These are phyloP conservation scores for Setophaga petechia DNA, from an alignment of 2,113 vertebrate species.

Conservation along the genomic window DNA sequence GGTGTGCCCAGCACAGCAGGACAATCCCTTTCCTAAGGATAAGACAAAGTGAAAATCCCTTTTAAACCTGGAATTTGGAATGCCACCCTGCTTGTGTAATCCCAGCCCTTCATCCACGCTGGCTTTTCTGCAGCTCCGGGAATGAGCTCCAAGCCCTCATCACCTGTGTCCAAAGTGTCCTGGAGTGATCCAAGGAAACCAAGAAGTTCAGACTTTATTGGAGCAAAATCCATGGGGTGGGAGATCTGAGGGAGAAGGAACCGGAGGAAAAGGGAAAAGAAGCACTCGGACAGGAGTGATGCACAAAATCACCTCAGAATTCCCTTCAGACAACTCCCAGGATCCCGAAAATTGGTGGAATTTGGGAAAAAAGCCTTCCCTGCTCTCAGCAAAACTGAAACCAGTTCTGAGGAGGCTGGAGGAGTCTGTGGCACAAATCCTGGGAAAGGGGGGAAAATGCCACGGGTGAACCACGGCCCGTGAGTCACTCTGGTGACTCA, in stretches of 20 bases:
- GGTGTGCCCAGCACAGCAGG: not conserved
- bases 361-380: not conserved
- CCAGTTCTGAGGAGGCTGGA: not conserved
- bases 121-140: fast-evolving
- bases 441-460: not conserved
- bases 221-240: not conserved
- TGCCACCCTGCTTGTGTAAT: fast-evolving
- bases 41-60: not conserved
- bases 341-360: fast-evolving
- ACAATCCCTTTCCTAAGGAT: not conserved
- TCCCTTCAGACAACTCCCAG: not conserved
- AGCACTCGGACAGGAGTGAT: not conserved
- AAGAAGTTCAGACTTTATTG: fast-evolving
- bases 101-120: not conserved
- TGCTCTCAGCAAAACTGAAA: not conserved
- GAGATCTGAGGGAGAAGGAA: not conserved
- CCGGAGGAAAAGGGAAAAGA: not conserved
- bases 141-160: not conserved
- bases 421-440: not conserved
- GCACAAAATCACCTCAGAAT: fast-evolving
- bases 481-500: not conserved
- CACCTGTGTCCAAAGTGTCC: not conserved
- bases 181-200: not conserved
- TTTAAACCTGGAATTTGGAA: not conserved
- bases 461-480: not conserved